Percentiles rank a stretch among this genome's conserved stretches.
Evolutionary conservation across 2,888 invertebrate species (phyloP).

Genomic region (Resseliella maxima): DNA sequence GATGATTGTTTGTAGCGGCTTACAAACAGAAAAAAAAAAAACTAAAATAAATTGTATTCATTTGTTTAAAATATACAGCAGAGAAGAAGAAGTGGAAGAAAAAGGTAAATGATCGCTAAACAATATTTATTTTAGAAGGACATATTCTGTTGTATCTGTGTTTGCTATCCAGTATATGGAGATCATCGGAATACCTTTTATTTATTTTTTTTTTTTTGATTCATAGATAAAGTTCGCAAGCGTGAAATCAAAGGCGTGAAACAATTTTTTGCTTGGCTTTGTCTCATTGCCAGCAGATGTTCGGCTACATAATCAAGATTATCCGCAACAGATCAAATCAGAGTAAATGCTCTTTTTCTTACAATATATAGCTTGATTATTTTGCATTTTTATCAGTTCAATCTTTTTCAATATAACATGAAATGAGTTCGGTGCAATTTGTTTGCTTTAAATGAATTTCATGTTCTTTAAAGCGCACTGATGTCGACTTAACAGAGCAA

Average conservation of each 20-base stretch:
- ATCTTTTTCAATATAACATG: slow-evolving; percentile 7
- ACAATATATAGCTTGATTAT: not conserved
- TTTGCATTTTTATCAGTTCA: slow-evolving; percentile 16
- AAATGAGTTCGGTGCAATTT: slow-evolving; percentile 39
- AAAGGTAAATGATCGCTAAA: slow-evolving; percentile 55
- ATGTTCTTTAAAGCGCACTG: not conserved
- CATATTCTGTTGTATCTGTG: slow-evolving; percentile 27
- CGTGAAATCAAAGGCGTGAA: slow-evolving; percentile 20
- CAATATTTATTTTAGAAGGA: slow-evolving; percentile 55
- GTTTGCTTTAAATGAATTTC: slow-evolving; percentile 32
- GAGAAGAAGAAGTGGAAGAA: slow-evolving; percentile 38
- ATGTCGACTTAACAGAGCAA: not conserved
- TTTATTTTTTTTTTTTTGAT: slow-evolving; percentile 19
- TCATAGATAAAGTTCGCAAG: slow-evolving; percentile 30
- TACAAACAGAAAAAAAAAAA: not conserved
- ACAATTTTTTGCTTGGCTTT: not conserved
- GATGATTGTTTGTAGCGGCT: not conserved
- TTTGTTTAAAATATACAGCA: slow-evolving; percentile 32
- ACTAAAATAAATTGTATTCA: slow-evolving; percentile 25
- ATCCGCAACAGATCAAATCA: slow-evolving; percentile 24
- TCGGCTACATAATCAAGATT: slow-evolving; percentile 20
- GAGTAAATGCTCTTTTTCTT: slow-evolving; percentile 17
- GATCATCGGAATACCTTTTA: not conserved
- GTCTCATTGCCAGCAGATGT: not conserved
- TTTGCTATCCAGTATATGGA: slow-evolving; percentile 8